Evolutionary conservation across 2,797 vertebrate genomes (phyloP).

Genomic region (Coregonus suidteri): DNA sequence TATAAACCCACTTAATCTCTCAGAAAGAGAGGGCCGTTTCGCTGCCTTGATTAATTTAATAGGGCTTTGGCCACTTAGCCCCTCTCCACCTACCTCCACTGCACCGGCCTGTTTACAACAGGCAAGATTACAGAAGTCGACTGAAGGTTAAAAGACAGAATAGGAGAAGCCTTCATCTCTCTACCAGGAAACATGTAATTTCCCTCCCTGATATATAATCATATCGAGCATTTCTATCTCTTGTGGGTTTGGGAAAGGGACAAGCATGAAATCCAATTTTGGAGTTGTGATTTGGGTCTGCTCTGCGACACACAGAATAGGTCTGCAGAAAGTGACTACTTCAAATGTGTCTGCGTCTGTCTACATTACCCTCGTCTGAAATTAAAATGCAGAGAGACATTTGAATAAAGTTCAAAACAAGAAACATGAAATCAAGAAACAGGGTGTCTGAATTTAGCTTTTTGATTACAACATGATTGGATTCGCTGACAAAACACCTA

Average conservation of each 20-base stretch:
- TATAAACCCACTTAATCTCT: conserved; percentile 53
- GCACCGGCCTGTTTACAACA: conserved; percentile 15
- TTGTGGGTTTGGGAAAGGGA: conserved; percentile 32
- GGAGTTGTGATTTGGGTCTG: conserved; percentile 32
- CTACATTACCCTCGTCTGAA: neutral
- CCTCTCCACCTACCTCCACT: conserved; percentile 20
- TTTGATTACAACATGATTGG: neutral
- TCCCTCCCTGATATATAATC: conserved; percentile 37
- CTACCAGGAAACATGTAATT: conserved; percentile 31
- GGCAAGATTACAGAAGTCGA: conserved; percentile 24
- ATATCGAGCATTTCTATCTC: conserved; percentile 18
- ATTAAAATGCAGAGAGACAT: conserved; percentile 8
- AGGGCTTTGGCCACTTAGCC: conserved; percentile 28
- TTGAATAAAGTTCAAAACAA: conserved; percentile 7
- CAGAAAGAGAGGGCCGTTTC: conserved; percentile 24
- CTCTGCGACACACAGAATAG: conserved; percentile 7
- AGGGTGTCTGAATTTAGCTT: neutral
- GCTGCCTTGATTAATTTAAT: conserved; percentile 49
- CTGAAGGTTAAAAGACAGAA: conserved; percentile 39
- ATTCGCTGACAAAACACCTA: no score
- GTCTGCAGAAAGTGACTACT: neutral
- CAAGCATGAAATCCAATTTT: conserved; percentile 47
- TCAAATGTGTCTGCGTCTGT: neutral
- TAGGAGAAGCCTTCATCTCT: conserved; percentile 3
- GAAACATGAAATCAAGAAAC: neutral